phyloP scores from a whole-genome alignment of 2,888 invertebrate genomes.

The Melolontha melolontha region DNA sequence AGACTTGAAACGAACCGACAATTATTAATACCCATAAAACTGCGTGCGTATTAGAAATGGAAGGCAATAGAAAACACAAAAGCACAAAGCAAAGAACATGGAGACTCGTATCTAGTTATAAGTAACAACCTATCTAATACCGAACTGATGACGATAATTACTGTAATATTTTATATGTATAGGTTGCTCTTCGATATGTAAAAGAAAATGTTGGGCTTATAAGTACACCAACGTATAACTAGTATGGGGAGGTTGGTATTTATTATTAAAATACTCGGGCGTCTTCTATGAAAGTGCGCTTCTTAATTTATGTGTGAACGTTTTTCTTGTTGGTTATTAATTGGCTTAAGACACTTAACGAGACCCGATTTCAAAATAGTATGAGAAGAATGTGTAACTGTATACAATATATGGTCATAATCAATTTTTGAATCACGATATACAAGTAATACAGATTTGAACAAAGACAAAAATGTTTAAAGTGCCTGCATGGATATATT shows the following conservation, averaged over 20 bases:
- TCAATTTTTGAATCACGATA: background rate
- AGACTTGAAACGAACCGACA: conserved; percentile 2
- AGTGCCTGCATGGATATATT: no score
- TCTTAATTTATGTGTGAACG: conserved; percentile 32
- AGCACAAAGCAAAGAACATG: background rate
- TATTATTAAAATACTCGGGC: conserved; percentile 17
- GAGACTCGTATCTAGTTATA: conserved; percentile 13
- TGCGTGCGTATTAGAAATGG: background rate
- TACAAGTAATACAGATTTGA: background rate
- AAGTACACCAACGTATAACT: background rate
- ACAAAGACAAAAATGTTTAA: no score
- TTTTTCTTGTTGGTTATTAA: conserved; percentile 20
- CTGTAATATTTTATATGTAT: conserved; percentile 21
- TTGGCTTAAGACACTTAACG: conserved; percentile 10
- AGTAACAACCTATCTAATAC: conserved; percentile 17
- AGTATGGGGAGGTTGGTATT: conserved; percentile 13
- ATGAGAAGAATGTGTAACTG: conserved; percentile 2
- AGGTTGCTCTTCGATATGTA: conserved; percentile 8
- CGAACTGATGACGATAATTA: conserved; percentile 17
- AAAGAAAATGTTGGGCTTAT: conserved; percentile 9
- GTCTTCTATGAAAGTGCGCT: background rate
- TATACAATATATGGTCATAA: background rate
- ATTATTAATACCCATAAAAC: background rate
- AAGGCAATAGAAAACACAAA: background rate
- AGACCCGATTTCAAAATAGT: conserved; percentile 7